Percentiles rank a stretch among this genome's conserved stretches.
phyloP scores from a whole-genome alignment of 1,140 invertebrate genomes.

The Pseudomyrmex flavicornis region DNA sequence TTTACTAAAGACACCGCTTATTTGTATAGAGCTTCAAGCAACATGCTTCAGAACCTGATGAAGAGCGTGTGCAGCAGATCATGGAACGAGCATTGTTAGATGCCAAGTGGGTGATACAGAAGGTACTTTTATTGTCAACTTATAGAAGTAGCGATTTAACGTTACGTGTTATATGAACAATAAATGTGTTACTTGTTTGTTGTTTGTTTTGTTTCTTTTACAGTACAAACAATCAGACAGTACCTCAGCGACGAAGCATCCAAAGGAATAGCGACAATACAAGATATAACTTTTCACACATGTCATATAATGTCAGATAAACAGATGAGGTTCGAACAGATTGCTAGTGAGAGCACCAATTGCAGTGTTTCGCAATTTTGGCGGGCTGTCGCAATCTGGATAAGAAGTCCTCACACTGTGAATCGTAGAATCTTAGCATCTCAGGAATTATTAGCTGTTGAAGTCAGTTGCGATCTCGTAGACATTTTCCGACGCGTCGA shows the following conservation, averaged over 20 bases:
- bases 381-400: conserved; percentile 78
- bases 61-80: conserved; percentile 91
- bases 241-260: background rate
- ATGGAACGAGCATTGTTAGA: conserved; percentile 90
- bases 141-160: background rate
- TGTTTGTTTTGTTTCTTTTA: conserved; percentile 28
- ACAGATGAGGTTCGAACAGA: conserved; percentile 71
- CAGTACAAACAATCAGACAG: conserved; percentile 72
- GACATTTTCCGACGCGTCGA: conserved; percentile 64
- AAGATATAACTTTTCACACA: background rate
- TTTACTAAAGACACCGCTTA: too few species aligned
- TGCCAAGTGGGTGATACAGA: conserved; percentile 92
- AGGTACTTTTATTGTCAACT: conserved; percentile 84
- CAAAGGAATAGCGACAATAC: conserved; percentile 10
- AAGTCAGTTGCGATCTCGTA: conserved; percentile 61
- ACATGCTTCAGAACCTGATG: conserved; percentile 90
- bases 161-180: background rate
- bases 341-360: conserved; percentile 63
- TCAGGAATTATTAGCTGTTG: conserved; percentile 66
- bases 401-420: conserved; percentile 81
- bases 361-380: conserved; percentile 76
- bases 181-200: background rate
- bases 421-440: conserved; percentile 82
- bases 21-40: conserved; percentile 90
- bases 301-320: conserved; percentile 23